Base-by-base conservation (phyloP, 2,888 invertebrate species). In the Andrena dorsata region DNA sequence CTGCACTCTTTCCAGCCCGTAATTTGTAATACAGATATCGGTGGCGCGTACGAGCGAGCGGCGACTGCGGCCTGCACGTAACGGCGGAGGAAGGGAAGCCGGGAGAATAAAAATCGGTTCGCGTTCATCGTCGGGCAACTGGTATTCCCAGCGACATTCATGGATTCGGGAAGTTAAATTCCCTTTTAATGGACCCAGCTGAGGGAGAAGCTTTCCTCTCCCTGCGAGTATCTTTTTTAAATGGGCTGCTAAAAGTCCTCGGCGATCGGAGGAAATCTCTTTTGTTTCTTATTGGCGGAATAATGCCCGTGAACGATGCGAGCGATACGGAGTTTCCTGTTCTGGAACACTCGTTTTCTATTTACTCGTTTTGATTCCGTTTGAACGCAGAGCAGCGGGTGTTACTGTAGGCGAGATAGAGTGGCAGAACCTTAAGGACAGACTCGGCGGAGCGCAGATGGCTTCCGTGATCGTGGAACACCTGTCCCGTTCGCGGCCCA, bases 381-480 rank as follows among this genome's bases (percentile, higher is more conserved):
- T 68, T 4, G n/a, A 58, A 60, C 28, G 51, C 30, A 49, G 30
- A n/a, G 13, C 10, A 0, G 61, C 16, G 41, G 35, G 61, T 56
- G 79, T 70, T 78, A 70, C 58, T 35, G 23, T 23, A 7, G 35
- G 16, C 23, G 69, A 30, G 61, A 80, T 53, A 65, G 35, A 49
- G 20, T 2, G 51, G 4, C 13, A 41, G 41, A 41, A 20, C 13
- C 49, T 56, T 61, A 35, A 68, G 47, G 35, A 51, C 10, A 16
- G 30, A 13, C 16, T 58, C 51, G 28, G 30, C 16, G 53, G 51
- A 41, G 69, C n/a, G 70, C 82, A 82, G 82, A 60, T 82, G 82
- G 81, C 60, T 61, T 60, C 53, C 61, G 53, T 0, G 81, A 75
- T 75, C 75, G 32, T n/a, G 10, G 30, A 82, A 82, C 82, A 82